These are phyloP conservation scores for Cichladusa arquata DNA, from an alignment of 2,113 vertebrate species.

Conservation along the genomic window DNA sequence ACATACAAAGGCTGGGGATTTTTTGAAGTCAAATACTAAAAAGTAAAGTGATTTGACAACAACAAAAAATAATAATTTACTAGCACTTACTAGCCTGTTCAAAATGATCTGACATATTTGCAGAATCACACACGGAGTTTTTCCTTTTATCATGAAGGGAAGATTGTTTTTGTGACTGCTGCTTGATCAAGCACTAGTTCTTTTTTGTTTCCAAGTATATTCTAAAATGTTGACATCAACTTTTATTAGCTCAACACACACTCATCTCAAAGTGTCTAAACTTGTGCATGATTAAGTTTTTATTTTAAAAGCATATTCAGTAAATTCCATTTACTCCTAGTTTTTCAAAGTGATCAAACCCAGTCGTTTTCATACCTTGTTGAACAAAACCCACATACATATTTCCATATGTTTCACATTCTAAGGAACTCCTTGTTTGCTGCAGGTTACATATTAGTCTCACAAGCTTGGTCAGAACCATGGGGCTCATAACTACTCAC, in stretches of 20 bases:
- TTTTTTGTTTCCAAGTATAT: slow-evolving; percentile 34
- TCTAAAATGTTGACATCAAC: slow-evolving; percentile 54
- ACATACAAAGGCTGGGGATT: slow-evolving; percentile 3
- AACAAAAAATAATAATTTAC: slow-evolving; percentile 58
- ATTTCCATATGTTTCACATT: neutral
- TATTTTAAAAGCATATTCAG: neutral
- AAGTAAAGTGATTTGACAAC: slow-evolving; percentile 66
- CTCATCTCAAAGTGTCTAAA: slow-evolving; percentile 36
- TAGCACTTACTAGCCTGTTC: slow-evolving; percentile 62
- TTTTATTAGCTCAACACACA: slow-evolving; percentile 49
- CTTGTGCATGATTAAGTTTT: neutral
- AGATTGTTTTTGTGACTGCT: slow-evolving; percentile 57
- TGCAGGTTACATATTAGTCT: neutral
- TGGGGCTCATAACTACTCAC: accelerated
- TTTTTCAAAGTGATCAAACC: slow-evolving; percentile 46
- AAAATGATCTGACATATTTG: slow-evolving; percentile 58
- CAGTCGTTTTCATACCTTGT: neutral
- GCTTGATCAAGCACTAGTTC: slow-evolving; percentile 56
- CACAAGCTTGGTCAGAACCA: neutral
- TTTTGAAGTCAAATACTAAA: slow-evolving; percentile 61
- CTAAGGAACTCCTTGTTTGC: neutral
- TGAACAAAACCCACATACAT: neutral
- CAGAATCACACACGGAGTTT: slow-evolving; percentile 52
- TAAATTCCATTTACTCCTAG: slow-evolving; percentile 8
- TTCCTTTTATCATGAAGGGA: slow-evolving; percentile 56